These are phyloP conservation scores for Encarsia formosa DNA, from an alignment of 2,888 invertebrate genomes.

Conservation along the genomic window DNA sequence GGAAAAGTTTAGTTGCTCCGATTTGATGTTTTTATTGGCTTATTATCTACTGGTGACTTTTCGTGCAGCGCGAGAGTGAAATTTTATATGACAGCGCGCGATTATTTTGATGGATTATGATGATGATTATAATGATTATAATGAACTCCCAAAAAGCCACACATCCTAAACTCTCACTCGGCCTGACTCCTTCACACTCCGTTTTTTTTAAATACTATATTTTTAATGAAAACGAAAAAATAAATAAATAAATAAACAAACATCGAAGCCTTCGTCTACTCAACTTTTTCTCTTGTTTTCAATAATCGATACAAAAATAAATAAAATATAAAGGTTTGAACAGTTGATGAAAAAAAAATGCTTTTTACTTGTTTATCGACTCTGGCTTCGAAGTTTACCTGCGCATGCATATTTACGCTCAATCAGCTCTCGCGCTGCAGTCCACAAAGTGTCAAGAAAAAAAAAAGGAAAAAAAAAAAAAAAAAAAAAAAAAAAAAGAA, in stretches of 20 bases:
- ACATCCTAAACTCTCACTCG: background rate
- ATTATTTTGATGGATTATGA: conserved; percentile 6
- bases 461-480: background rate
- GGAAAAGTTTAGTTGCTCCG: no score
- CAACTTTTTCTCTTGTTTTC: no score
- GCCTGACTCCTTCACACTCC: background rate
- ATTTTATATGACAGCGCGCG: conserved; percentile 11
- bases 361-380: background rate
- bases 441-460: background rate
- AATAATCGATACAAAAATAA: no score
- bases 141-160: background rate
- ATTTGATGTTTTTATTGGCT: no score
- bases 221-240: background rate
- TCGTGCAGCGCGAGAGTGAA: conserved; percentile 40
- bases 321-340: background rate
- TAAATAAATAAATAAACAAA: background rate
- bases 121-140: no score
- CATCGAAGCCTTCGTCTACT: conserved; percentile 17
- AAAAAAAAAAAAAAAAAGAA: conserved; percentile 6
- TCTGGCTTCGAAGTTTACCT: conserved; percentile 15
- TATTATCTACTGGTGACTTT: conserved; percentile 15
- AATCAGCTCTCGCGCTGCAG: conserved; percentile 39
- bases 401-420: background rate
- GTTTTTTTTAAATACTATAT: background rate
- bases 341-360: background rate